Evolutionary conservation across 2,797 vertebrate species (phyloP), one percentile per base, ranked within the genome.

Genomic region (Gambusia yucatana): DNA sequence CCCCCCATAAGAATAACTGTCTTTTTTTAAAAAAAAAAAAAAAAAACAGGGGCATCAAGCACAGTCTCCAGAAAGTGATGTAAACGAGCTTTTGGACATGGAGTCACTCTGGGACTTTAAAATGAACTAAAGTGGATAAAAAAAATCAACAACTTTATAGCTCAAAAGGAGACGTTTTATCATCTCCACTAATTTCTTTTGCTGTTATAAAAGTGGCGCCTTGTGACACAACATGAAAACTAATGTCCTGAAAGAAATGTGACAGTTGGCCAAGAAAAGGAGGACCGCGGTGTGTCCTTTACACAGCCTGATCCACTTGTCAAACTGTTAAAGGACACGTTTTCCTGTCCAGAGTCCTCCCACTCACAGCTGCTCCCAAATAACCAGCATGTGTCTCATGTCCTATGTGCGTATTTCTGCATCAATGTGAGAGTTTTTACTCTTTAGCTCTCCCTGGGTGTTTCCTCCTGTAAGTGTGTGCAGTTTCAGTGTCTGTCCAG

Each of bases 341-440:
- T 91, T 78, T 70, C 79, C 84, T 80, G 87, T 87, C 89, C 86
- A 89, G 82, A 86, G 79, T 86, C 87, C 89, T 91, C 93, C 92
- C 90, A 91, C 93, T 86, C 92, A 81, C 91, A 94, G 89, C 89
- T 93, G 94, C 91, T 93, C 88, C 91, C 88, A 84, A 82, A 85
- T 84, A 86, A 84, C 82, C 75, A 76, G 79, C 63, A 72, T 77
- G 82, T 78, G 63, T 82, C 75, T 84, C 59, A 78, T 75, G 76
- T 80, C 44, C 44, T 79, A 79, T 79, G 75, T 85, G 75, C 77
- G 25, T 76, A 4, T 25, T 82, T 72, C 69, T 78, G 47, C 22
- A 28, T 80, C 28, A 36, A 33, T 65, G 41, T 72, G 73, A 70
- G 75, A 75, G 71, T n/a, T 73, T 85, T 78, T 89, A 78, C 65